Evolutionary conservation across 2,113 vertebrate species (phyloP).

Genomic region (Pelobates fuscus): DNA sequence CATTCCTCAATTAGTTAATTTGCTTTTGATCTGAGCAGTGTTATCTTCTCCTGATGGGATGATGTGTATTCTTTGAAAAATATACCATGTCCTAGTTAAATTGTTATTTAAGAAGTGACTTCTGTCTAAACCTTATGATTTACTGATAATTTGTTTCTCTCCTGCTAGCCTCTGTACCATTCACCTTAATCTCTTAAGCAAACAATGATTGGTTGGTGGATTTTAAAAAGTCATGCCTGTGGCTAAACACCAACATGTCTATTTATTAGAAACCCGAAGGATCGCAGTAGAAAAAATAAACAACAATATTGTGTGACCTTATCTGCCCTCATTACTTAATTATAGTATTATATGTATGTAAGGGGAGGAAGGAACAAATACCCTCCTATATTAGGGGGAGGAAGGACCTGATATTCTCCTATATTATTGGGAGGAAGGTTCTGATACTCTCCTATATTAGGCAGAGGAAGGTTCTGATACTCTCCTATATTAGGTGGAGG

Average conservation of each 20-base stretch:
- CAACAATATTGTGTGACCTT: not conserved
- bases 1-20: no score
- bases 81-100: conserved; percentile 19
- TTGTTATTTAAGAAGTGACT: not conserved
- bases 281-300: conserved; percentile 17
- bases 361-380: no score
- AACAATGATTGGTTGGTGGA: conserved; percentile 22
- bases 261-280: conserved; percentile 3
- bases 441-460: no score
- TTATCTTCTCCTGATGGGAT: not conserved
- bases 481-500: no score
- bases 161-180: conserved; percentile 12
- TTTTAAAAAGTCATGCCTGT: not conserved
- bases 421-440: no score
- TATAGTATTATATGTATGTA: no score
- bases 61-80: conserved; percentile 2
- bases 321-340: not conserved
- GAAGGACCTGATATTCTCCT: no score
- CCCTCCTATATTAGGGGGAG: no score
- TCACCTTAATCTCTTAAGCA: conserved; percentile 38
- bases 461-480: no score
- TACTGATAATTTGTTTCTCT: conserved; percentile 15
- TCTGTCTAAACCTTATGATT: not conserved
- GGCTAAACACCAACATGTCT: not conserved
- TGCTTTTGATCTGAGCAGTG: no score